phyloP scores from a whole-genome alignment of 2,797 vertebrate species.

The Siniperca undulata region DNA sequence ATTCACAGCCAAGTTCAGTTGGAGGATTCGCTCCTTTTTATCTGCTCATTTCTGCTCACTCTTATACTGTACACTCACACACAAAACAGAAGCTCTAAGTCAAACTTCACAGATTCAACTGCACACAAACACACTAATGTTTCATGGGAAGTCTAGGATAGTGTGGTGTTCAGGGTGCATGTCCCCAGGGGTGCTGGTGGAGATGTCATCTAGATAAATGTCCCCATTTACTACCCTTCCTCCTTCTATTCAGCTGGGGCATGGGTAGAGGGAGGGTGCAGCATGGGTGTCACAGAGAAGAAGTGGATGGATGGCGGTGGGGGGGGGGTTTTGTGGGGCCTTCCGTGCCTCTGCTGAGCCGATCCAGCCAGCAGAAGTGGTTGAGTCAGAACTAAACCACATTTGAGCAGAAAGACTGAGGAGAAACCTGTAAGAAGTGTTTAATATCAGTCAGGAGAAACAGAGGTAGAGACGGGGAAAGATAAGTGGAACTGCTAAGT shows the following conservation, averaged over 20 bases:
- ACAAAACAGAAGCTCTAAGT: constrained; percentile 17
- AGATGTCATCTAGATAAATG: constrained; percentile 82
- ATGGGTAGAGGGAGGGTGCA: constrained; percentile 39
- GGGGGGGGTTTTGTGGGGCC: constrained; percentile 18
- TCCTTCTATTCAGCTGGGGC: constrained; percentile 70
- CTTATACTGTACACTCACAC: neutral
- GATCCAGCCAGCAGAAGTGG: constrained; percentile 16
- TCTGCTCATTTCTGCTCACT: constrained; percentile 34
- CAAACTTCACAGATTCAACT: neutral
- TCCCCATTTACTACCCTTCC: constrained; percentile 70
- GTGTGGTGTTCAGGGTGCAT: constrained; percentile 32
- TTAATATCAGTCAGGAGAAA: constrained; percentile 46
- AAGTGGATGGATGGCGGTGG: neutral
- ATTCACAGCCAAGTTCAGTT: constrained; percentile 34
- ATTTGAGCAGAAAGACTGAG: constrained; percentile 46
- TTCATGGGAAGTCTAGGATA: constrained; percentile 32
- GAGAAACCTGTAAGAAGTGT: constrained; percentile 35
- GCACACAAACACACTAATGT: neutral
- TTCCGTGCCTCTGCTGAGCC: constrained; percentile 3
- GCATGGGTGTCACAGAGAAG: constrained; percentile 4
- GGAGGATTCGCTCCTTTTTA: constrained; percentile 28
- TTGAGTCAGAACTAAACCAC: constrained; percentile 44
- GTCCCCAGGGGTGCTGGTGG: constrained; percentile 69
- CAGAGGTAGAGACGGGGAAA: neutral
- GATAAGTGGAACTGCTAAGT: constrained; percentile 23